Base-by-base conservation (phyloP, 35 echinoderm and acorn worm species). In the Ophioderma brevispina region DNA sequence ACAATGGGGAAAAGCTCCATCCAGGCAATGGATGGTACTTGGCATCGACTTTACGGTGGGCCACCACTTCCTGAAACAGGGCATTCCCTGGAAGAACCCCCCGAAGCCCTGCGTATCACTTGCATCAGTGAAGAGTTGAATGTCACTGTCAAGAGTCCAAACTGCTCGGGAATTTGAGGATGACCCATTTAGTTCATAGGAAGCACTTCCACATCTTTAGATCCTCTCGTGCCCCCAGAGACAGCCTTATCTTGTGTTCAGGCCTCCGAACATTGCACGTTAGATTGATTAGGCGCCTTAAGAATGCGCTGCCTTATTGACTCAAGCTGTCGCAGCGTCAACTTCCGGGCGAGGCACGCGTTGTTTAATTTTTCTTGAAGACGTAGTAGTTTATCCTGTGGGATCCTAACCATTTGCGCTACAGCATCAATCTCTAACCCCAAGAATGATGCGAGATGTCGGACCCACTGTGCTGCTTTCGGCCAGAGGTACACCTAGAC, bases 121-220 rank as follows among this genome's bases (percentile, higher is more conserved):
- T 35, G 84, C 84, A 31, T 86, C 84, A 1, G 50, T 76, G 36
- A 35, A 86, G 1, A 86, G 75, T 32, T 86, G 52, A 4, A 86
- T 31, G 33, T 86, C 84, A 1, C 3, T 6, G 37, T 76, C 59
- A 35, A 4, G 0, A 17, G 36, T 31, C 18, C 1, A 35, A 10
- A 17, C 17, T 75, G 49, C 18, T 32, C 28, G 1, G 64, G 33
- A 36, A 86, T 64, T 11, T 14, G 6, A 5, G 50, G 13, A 35
- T n/a, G 17, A n/a, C 11, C 84, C 84, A 39, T 86, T 86, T 19
- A 76, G 75, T 13, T 78, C 0, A 18, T 32, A 78, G 33, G 36
- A 78, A 78, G 18, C 25, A 32, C 1, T 36, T 31, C 80, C 88
- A 90, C 25, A 43, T 55, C 10, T 41, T 36, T 36, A 82, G 1